Base-by-base conservation (phyloP, 2,888 invertebrate species). In the Lapara coniferarum region DNA sequence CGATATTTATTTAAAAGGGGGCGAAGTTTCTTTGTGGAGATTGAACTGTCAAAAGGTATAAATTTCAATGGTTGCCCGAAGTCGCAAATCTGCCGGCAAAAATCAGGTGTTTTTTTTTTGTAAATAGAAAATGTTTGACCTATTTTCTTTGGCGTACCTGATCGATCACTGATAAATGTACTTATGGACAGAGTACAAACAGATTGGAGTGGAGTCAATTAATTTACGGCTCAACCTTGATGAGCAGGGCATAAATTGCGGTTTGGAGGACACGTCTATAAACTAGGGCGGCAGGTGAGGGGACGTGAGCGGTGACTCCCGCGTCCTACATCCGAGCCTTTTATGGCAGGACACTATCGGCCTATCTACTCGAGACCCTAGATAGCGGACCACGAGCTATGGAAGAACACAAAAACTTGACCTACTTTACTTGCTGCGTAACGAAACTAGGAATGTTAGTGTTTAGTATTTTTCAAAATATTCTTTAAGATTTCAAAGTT, bases 321-420 rank as follows among this genome's bases (percentile, higher is more conserved):
- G 85, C 80, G 90, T 83, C 90, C 92, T 86, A 91, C 85, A 88
- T 90, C 84, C 85, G 84, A 81, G 78, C 81, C 87, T 91, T 93
- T 93, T 93, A 92, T 89, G 88, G 86, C 85, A 87, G 89, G 88
- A 87, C 88, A 85, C 84, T 92, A 92, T 92, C 91, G 86, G 88
- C 78, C 84, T 88, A 89, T 90, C 89, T 87, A 87, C 85, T 86
- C 78, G 83, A 88, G 87, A 89, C 88, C 85, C 89, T 85, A 88
- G 89, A 90, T 89, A 88, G 88, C 85, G 89, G 85, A 89, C 90
- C 89, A 89, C 87, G 89, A 88, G 85, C 88, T 85, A 86, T 86
- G 85, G 84, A 83, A 82, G 80, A 78, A 83, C 80, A 86, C 85
- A 88, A 87, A 88, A 88, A 88, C 86, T 86, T 88, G 89, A 87